Percentiles rank a stretch among this genome's conserved stretches.
phyloP scores from a whole-genome alignment of 2,113 vertebrate species.

The Hirundichthys speculiger region DNA sequence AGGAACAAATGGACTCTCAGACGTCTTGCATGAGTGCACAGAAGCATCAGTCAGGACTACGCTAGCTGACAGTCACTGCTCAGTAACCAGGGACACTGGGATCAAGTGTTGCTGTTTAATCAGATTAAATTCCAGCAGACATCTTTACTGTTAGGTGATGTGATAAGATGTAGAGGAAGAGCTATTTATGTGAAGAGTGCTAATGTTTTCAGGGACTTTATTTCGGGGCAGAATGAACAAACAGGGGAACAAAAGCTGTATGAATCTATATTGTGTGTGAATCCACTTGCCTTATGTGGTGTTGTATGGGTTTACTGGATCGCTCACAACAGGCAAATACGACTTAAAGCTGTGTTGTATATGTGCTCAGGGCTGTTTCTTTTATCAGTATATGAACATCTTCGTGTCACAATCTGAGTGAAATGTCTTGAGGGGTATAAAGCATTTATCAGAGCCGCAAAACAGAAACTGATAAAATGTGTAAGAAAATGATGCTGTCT shows the following conservation, averaged over 20 bases:
- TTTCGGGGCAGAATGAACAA: background rate
- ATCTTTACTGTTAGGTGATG: constrained; percentile 32
- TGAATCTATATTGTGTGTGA: background rate
- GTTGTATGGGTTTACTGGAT: background rate
- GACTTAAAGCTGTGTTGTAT: too few relatives aligned
- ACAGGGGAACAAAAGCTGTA: constrained; percentile 6
- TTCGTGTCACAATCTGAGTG: background rate
- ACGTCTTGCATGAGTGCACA: too few relatives aligned
- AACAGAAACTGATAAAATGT: background rate
- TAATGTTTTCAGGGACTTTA: constrained; percentile 15
- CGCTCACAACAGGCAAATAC: background rate
- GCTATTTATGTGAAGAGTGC: constrained; percentile 21
- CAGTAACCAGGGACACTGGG: constrained; percentile 19
- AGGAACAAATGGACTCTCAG: too few relatives aligned
- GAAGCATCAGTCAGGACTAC: background rate
- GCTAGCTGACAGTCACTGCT: constrained; percentile 14
- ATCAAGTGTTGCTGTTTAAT: constrained; percentile 40
- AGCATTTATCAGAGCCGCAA: background rate
- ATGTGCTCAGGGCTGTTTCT: background rate
- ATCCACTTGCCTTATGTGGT: background rate
- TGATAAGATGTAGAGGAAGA: constrained; percentile 45
- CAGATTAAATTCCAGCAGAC: constrained; percentile 33
- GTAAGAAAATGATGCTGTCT: too few relatives aligned
- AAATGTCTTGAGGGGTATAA: background rate
- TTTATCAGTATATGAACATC: background rate